Evolutionary conservation across 2,888 invertebrate genomes (phyloP).

Genomic region (Ormyrus labotus): DNA sequence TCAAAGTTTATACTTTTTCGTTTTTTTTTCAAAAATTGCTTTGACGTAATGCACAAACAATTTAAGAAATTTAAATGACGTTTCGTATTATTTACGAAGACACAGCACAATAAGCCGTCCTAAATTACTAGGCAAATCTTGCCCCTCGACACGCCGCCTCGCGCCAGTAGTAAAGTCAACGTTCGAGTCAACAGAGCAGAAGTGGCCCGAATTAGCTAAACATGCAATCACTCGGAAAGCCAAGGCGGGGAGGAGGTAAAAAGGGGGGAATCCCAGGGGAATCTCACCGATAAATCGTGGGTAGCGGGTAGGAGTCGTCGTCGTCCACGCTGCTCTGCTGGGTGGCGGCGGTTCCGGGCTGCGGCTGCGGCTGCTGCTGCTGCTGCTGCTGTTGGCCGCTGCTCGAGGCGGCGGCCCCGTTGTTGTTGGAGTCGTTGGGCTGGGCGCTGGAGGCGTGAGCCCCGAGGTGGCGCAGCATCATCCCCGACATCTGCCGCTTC

Average conservation of each 20-base stretch:
- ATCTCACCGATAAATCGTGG: constrained; percentile 90
- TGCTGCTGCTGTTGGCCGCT: constrained; percentile 79
- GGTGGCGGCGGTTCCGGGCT: constrained; percentile 78
- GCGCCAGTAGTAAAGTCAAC: background rate
- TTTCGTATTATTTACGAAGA: too few relatives aligned
- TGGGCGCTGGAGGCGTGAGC: constrained; percentile 13
- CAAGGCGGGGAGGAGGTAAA: too few relatives aligned
- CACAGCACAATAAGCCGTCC: too few relatives aligned
- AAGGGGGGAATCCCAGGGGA: too few relatives aligned
- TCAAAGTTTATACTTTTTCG: too few relatives aligned
- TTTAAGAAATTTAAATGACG: too few relatives aligned
- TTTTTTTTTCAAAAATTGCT: too few relatives aligned
- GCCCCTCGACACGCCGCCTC: background rate
- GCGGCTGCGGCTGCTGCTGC: background rate
- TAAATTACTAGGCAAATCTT: too few relatives aligned
- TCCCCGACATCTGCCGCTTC: constrained; percentile 80
- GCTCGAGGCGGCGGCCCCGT: constrained; percentile 80
- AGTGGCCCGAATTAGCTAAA: background rate
- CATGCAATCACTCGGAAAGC: background rate
- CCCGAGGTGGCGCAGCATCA: constrained; percentile 83
- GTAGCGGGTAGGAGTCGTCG: constrained; percentile 87
- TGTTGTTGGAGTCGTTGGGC: constrained; percentile 77
- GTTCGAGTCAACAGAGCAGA: background rate
- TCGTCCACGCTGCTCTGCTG: constrained; percentile 89
- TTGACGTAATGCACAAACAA: too few relatives aligned